These are phyloP conservation scores for Morus bassanus DNA, from an alignment of 2,797 vertebrate genomes.

Conservation along the genomic window DNA sequence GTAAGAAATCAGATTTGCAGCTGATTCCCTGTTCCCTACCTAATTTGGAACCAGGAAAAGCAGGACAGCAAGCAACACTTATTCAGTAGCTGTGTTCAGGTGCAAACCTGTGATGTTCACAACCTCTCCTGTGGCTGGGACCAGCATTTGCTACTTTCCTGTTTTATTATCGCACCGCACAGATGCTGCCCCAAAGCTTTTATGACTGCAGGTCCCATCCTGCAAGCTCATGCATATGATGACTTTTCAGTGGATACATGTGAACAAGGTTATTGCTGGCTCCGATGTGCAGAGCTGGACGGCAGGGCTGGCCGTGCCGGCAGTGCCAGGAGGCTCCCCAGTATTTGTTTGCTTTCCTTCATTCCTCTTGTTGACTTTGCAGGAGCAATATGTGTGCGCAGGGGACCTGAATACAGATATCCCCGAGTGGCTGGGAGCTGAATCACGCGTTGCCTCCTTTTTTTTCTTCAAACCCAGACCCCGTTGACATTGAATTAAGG, in stretches of 20 bases:
- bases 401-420: constrained; percentile 30
- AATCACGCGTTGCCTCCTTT: not conserved
- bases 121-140: rapidly evolving
- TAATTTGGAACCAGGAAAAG: not conserved
- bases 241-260: rapidly evolving
- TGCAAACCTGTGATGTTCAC: rapidly evolving
- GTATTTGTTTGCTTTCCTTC: constrained; percentile 3
- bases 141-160: rapidly evolving
- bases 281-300: rapidly evolving
- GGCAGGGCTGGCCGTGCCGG: not conserved
- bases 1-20: not conserved
- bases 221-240: rapidly evolving
- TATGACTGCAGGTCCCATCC: not conserved
- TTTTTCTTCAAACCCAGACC: not conserved
- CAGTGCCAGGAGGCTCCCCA: not conserved
- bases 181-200: not conserved
- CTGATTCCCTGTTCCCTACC: not conserved
- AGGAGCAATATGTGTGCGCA: not conserved
- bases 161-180: not conserved
- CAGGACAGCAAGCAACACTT: rapidly evolving
- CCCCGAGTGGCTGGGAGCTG: not conserved
- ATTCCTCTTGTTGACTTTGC: not conserved
- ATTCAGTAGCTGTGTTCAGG: rapidly evolving
- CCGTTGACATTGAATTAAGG: constrained; percentile 25
- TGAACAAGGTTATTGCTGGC: rapidly evolving